Conservation (phyloP, 2,888 invertebrate genomes). For the Bellardia pandia region DNA sequence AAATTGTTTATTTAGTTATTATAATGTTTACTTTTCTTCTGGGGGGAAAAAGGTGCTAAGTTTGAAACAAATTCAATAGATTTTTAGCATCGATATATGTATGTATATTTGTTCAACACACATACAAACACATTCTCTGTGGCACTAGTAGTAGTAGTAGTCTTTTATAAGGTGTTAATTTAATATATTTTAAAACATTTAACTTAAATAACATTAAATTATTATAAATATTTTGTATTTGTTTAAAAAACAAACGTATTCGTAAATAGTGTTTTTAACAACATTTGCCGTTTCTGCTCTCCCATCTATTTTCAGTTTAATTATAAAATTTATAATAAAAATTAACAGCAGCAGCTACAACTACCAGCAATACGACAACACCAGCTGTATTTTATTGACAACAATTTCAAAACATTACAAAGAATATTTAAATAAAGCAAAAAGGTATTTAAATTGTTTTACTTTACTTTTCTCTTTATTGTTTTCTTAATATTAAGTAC, state of each 20-base stretch:
- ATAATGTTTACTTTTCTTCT: constrained; percentile 1
- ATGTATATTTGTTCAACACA: not conserved
- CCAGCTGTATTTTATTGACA: constrained; percentile 68
- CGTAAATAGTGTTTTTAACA: constrained; percentile 38
- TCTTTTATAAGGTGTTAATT: constrained; percentile 26
- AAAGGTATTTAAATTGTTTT: constrained; percentile 58
- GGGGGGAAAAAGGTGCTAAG: constrained; percentile 44
- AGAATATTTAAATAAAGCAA: constrained; percentile 21
- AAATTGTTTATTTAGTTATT: constrained; percentile 44
- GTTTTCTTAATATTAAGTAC: constrained; percentile 15
- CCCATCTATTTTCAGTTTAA: constrained; percentile 58
- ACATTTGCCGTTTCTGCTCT: constrained; percentile 45
- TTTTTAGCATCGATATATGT: not conserved
- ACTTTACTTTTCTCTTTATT: constrained; percentile 12
- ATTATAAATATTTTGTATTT: not conserved
- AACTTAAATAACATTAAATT: not conserved
- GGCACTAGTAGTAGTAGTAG: not conserved
- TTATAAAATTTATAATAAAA: constrained; percentile 17
- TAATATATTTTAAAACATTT: constrained; percentile 35
- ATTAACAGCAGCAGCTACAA: constrained; percentile 1
- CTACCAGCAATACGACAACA: constrained; percentile 33
- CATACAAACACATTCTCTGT: not conserved
- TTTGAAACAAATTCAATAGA: not conserved
- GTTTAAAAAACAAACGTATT: not conserved
- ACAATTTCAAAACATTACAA: constrained; percentile 49